phyloP scores from a whole-genome alignment of 2,113 vertebrate species.

The Bolborhynchus lineola region DNA sequence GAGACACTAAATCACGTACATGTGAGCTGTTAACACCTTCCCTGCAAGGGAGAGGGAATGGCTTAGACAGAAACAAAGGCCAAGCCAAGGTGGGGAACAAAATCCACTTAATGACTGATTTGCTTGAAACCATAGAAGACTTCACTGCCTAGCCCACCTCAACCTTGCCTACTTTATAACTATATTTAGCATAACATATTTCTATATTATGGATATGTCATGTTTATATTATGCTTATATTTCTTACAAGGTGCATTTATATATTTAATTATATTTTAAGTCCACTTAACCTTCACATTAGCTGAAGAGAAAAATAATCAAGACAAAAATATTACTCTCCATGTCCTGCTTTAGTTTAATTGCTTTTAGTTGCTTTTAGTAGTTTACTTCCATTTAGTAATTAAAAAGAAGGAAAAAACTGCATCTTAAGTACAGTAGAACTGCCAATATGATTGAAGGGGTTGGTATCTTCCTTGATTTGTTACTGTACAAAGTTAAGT shows the following conservation, averaged over 20 bases:
- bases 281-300: neutral
- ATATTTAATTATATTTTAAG: neutral
- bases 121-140: rapidly evolving
- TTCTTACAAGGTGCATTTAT: neutral
- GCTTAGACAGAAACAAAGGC: neutral
- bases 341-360: neutral
- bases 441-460: neutral
- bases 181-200: neutral
- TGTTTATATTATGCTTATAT: neutral
- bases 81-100: neutral
- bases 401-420: neutral
- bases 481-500: neutral
- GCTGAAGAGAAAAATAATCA: neutral
- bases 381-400: neutral
- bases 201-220: neutral
- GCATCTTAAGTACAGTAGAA: neutral
- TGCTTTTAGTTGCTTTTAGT: neutral
- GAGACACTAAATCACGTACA: neutral
- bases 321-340: neutral
- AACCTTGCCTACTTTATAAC: neutral
- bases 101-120: neutral
- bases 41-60: neutral
- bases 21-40: rapidly evolving
- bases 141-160: neutral
- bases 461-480: neutral